A percentile compares a stretch with the other conserved stretches of the same genome.
phyloP scores from a whole-genome alignment of 2,797 vertebrate species.

The Spatula clypeata region DNA sequence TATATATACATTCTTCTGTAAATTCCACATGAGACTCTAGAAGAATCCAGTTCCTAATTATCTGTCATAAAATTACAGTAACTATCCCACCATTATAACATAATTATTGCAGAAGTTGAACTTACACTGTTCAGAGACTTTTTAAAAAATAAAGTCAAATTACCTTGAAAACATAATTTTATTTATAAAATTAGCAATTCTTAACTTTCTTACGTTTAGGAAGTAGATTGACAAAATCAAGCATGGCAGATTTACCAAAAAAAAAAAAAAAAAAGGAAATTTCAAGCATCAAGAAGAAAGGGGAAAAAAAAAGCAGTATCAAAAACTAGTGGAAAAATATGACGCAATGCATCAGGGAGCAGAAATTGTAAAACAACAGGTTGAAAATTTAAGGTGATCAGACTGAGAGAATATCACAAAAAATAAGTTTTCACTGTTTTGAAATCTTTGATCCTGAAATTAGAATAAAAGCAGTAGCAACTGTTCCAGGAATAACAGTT shows the following conservation, averaged over 20 bases:
- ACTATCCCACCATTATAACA: not conserved
- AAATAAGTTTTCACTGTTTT: not conserved
- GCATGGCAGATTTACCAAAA: too few species aligned
- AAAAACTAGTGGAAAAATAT: not conserved
- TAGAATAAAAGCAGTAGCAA: not conserved
- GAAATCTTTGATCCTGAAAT: not conserved
- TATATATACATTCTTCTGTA: not conserved
- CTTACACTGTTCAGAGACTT: not conserved
- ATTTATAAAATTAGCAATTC: not conserved
- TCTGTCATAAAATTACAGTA: not conserved
- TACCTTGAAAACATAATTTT: not conserved
- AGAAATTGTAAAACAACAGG: not conserved
- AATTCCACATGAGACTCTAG: not conserved
- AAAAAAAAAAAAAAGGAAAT: not conserved
- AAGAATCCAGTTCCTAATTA: not conserved
- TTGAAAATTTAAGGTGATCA: not conserved
- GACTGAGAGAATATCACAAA: not conserved
- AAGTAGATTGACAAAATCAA: not conserved
- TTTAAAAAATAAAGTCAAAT: not conserved
- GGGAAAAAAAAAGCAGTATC: not conserved
- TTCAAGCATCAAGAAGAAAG: not conserved
- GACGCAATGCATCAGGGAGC: too few species aligned
- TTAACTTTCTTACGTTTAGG: not conserved
- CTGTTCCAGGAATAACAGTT: not conserved
- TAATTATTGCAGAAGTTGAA: not conserved